phyloP scores from a whole-genome alignment of 1,140 invertebrate genomes.

The Drosophila tsacasi region DNA sequence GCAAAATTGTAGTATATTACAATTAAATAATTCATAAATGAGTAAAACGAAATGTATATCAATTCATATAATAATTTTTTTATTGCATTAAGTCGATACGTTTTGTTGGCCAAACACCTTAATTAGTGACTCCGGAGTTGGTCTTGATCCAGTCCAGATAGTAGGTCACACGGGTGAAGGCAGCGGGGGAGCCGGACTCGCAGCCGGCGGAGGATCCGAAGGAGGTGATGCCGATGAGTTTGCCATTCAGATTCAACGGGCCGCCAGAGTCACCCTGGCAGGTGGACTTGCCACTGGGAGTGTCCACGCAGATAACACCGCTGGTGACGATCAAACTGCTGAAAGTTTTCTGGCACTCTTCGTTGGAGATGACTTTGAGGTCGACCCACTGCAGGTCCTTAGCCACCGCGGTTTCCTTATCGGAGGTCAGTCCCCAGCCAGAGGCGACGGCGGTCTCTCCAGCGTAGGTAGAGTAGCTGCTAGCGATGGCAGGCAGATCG shows the following conservation, averaged over 20 bases:
- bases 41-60: neutral
- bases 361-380: constrained; percentile 8
- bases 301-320: constrained; percentile 56
- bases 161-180: constrained; percentile 86
- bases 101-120: constrained; percentile 12
- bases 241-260: constrained; percentile 83
- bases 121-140: constrained; percentile 67
- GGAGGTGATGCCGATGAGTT: constrained; percentile 86
- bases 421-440: constrained; percentile 63
- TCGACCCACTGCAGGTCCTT: constrained; percentile 36
- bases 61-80: constrained; percentile 4
- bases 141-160: constrained; percentile 86
- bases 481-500: constrained; percentile 37
- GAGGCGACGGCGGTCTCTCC: constrained; percentile 61
- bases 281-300: constrained; percentile 58
- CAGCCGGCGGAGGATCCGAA: constrained; percentile 86
- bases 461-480: constrained; percentile 56
- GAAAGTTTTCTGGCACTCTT: constrained; percentile 15
- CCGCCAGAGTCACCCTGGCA: constrained; percentile 87
- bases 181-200: constrained; percentile 85
- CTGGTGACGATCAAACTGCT: constrained; percentile 9
- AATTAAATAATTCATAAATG: neutral
- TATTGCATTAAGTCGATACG: neutral
- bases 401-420: constrained; percentile 33
- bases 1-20: too few species aligned